A percentile compares a stretch with the other conserved stretches of the same genome.
Evolutionary conservation across 2,888 invertebrate genomes (phyloP).

Genomic region (Nemurella pictetii): DNA sequence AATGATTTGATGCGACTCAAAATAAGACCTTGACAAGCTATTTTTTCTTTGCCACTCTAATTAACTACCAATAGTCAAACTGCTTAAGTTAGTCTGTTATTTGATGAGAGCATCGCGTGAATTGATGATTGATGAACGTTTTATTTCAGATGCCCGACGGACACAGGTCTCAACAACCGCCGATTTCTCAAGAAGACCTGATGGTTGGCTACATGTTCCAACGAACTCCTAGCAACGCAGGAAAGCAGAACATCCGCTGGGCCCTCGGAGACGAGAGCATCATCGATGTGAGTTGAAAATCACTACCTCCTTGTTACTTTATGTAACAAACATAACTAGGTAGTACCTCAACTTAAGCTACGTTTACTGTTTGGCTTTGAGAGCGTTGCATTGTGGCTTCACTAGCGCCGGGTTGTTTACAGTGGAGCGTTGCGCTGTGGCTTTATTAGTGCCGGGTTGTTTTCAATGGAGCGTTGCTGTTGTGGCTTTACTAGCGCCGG

Average conservation of each 20-base stretch:
- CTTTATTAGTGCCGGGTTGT: no score
- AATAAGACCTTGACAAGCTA: neutral
- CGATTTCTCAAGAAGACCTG: slow-evolving; percentile 79
- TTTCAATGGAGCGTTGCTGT: no score
- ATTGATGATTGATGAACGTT: no score
- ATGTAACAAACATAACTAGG: slow-evolving; percentile 9
- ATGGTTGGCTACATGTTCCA: slow-evolving; percentile 92
- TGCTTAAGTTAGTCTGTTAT: no score
- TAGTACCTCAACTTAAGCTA: no score
- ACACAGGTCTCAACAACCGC: slow-evolving; percentile 41
- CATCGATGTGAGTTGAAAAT: slow-evolving; percentile 71
- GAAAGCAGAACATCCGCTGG: slow-evolving; percentile 62
- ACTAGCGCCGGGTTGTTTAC: no score
- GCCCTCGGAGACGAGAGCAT: slow-evolving; percentile 86
- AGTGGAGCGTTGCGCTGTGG: no score
- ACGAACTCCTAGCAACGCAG: slow-evolving; percentile 68
- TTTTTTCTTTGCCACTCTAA: neutral
- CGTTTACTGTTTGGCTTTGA: no score
- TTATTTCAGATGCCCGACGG: slow-evolving; percentile 32
- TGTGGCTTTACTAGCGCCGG: no score
- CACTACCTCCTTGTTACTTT: no score
- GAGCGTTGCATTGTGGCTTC: no score
- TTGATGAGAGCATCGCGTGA: no score
- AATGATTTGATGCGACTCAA: neutral
- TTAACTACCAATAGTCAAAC: neutral